Evolutionary conservation across 2,888 invertebrate genomes (phyloP).

Genomic region (Hipparchia semele): DNA sequence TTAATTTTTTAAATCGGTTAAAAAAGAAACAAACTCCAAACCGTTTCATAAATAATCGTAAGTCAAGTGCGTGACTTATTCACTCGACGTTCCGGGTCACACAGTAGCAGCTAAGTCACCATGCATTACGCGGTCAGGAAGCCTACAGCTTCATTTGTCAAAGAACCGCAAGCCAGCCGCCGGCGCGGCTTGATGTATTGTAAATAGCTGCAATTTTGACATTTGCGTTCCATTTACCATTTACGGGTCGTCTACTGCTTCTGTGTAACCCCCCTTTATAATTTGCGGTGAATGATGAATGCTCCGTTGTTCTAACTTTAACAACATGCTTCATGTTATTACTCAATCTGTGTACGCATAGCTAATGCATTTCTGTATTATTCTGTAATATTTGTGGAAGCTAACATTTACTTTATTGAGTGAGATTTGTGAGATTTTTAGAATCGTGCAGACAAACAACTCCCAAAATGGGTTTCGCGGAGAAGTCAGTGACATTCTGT

Average conservation of each 20-base stretch:
- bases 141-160: constrained; percentile 74
- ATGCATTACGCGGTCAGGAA: constrained; percentile 48
- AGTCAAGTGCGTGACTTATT: constrained; percentile 34
- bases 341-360: constrained; percentile 13
- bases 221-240: constrained; percentile 60
- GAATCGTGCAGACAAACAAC: neutral
- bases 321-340: constrained; percentile 12
- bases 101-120: constrained; percentile 50
- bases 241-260: constrained; percentile 53
- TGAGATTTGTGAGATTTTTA: no score
- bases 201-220: constrained; percentile 71
- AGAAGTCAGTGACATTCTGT: no score
- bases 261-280: constrained; percentile 57
- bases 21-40: constrained; percentile 7
- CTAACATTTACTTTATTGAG: no score
- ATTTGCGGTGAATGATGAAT: constrained; percentile 61
- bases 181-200: constrained; percentile 61
- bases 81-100: constrained; percentile 50
- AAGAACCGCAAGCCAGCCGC: constrained; percentile 63
- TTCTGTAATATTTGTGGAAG: no score
- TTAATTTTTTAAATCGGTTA: constrained; percentile 4
- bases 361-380: no score
- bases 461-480: no score
- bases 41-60: constrained; percentile 18
- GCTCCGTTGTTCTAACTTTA: constrained; percentile 48